These are phyloP conservation scores for Drosophila ohnishii DNA, from an alignment of 1,140 invertebrate species.

Conservation along the genomic window DNA sequence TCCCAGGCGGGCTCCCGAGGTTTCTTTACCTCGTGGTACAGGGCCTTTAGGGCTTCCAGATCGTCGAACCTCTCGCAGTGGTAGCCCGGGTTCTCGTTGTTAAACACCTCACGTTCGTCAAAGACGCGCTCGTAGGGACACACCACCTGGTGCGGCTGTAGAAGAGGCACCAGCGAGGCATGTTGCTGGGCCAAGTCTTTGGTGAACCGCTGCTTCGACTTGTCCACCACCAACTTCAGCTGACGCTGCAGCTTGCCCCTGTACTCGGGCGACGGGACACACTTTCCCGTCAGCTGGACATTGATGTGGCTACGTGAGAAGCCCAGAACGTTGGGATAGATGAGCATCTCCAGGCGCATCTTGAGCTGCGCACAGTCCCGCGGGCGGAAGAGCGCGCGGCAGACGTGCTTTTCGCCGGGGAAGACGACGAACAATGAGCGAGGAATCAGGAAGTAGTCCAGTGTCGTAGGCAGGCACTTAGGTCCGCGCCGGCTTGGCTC, in stretches of 20 bases:
- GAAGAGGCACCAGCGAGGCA: slow-evolving; percentile 28
- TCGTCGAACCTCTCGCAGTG: slow-evolving; percentile 69
- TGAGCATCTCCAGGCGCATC: slow-evolving; percentile 39
- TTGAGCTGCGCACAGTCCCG: slow-evolving; percentile 12
- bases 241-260: slow-evolving; percentile 1
- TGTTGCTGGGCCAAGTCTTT: slow-evolving; percentile 20
- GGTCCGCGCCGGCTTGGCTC: neutral
- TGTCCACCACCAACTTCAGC: slow-evolving; percentile 12
- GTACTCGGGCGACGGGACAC: slow-evolving; percentile 48
- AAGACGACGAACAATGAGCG: slow-evolving; percentile 24
- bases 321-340: slow-evolving; percentile 52
- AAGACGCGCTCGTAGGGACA: slow-evolving; percentile 68
- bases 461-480: too few relatives aligned
- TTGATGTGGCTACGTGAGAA: slow-evolving; percentile 3
- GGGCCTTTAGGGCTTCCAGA: slow-evolving; percentile 45
- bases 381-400: slow-evolving; percentile 54
- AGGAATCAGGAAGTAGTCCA: slow-evolving; percentile 47
- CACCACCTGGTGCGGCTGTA: slow-evolving; percentile 25
- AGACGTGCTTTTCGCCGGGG: slow-evolving; percentile 46
- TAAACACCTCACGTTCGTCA: slow-evolving; percentile 69
- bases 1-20: slow-evolving; percentile 67
- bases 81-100: slow-evolving; percentile 60
- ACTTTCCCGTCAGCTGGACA: slow-evolving; percentile 41
- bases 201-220: slow-evolving; percentile 33
- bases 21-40: slow-evolving; percentile 49